Evolutionary conservation across 2,113 vertebrate genomes (phyloP), one percentile per base, ranked within the genome.

Genomic region (Vulpes ferrilata): DNA sequence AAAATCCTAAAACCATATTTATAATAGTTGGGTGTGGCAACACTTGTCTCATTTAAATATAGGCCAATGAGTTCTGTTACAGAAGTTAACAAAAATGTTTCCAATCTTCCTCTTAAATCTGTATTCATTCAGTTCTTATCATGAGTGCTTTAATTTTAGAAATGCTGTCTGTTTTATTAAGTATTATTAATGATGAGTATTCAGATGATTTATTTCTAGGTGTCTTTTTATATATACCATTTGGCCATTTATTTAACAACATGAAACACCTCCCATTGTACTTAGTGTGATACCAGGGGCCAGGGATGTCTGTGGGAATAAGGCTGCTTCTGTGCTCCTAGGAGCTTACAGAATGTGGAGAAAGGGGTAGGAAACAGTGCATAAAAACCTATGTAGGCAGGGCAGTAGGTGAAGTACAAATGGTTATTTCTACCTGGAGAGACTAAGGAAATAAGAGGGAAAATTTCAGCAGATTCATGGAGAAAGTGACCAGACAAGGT

Each of bases 401-500:
- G 2, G 1, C 43, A 30, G 7, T n/a, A 0, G 1, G n/a, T 27
- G 11, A 60, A 78, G 7, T 23, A 25, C 30, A 17, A 23, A 53
- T 20, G 20, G 11, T 76, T 81, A 38, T 32, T 82, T 48, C 48
- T 88, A 9, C 12, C 51, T 73, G 16, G 38, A 57, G 23, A 86
- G 27, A 57, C 30, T 57, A 64, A 17, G 4, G 12, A 51, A 51
- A 15, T 30, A 27, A 53, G 22, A 83, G 8, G 11, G 13, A 73
- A 67, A 19, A 1, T 71, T 74, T 88, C 91, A 20, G 53, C 27
- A 67, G 53, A 71, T 55, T 22, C 10, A 57, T 38, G 53, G 79
- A 81, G 16, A 1, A 78, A 48, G n/a, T 95, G 65, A 19, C 12
- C 11, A 43, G 90, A 90, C 5, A 62, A 81, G 15, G 32, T 74